A percentile compares a stretch with the other conserved stretches of the same genome.
phyloP scores from a whole-genome alignment of 2,797 vertebrate species.

The Morus bassanus region DNA sequence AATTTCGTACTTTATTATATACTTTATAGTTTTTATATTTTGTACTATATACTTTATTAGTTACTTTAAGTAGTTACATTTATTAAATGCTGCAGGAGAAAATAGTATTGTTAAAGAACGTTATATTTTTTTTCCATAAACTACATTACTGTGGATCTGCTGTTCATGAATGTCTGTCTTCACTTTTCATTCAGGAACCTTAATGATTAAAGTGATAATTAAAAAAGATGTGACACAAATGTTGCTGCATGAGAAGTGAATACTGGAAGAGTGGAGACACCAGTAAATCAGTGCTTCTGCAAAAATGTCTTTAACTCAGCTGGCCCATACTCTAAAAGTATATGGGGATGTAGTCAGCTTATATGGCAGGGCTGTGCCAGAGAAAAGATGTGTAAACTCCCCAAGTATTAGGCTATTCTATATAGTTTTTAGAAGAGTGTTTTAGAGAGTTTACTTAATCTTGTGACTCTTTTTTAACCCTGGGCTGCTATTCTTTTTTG shows the following conservation, averaged over 20 bases:
- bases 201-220: background rate
- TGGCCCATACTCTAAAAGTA: background rate
- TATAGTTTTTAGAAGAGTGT: background rate
- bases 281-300: background rate
- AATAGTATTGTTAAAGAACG: background rate
- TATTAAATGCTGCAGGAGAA: background rate
- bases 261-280: background rate
- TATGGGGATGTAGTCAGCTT: background rate
- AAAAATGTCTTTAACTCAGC: background rate
- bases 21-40: background rate
- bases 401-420: background rate
- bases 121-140: background rate
- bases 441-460: background rate
- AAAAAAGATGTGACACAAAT: background rate
- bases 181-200: background rate
- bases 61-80: background rate
- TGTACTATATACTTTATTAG: background rate
- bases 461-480: background rate
- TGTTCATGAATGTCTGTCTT: background rate
- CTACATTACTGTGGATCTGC: background rate
- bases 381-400: background rate
- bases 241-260: background rate
- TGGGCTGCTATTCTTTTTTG: background rate
- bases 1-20: background rate
- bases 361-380: background rate